Evolutionary conservation across 1,140 invertebrate genomes (phyloP), one percentile per base, ranked within the genome.

Genomic region (Macrobrachium rosenbergii): DNA sequence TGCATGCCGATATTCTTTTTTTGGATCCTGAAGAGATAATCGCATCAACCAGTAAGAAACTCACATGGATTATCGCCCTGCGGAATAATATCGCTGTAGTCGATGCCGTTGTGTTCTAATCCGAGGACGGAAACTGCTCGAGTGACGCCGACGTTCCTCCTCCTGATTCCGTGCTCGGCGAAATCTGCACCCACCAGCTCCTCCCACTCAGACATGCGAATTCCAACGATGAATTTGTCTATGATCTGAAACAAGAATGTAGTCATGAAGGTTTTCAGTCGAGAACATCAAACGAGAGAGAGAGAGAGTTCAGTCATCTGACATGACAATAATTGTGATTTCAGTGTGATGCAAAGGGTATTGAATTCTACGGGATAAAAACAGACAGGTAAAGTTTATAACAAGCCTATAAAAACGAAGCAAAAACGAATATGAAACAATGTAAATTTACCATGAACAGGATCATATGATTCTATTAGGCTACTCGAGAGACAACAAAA

Each of bases 161-260:
- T 92, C 90, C 95, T 94, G 80, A 98, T 95, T 75, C 94, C 94
- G 92, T 98, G 97, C 91, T 98, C 97, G 0, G 95, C 95, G 19
- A 97, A 93, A 93, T 98, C 97, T 17, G 97, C 97, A 5, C 97
- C 97, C 0, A 98, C 91, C 23, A 98, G 92, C 91, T 98, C 97
- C 80, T 97, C 96, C 85, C 96, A 94, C 2, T 95, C 94, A 76
- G 95, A 94, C 96, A 98, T 96, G 59, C 97, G 93, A 80, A 98
- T 96, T 11, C 95, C 95, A 90, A 97, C 93, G 3, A 88, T 6
- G 7, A 97, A 92, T 91, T 94, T 95, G 91, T 97, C 94, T 14
- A 98, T 95, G 37, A 94, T 11, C 88, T 90, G 63, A 75, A 6
- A 11, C 21, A 11, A 37, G 12, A 16, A 8, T 58, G 21, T 43